phyloP scores from a whole-genome alignment of 2,888 invertebrate genomes.

The Ochropleura leucogaster region DNA sequence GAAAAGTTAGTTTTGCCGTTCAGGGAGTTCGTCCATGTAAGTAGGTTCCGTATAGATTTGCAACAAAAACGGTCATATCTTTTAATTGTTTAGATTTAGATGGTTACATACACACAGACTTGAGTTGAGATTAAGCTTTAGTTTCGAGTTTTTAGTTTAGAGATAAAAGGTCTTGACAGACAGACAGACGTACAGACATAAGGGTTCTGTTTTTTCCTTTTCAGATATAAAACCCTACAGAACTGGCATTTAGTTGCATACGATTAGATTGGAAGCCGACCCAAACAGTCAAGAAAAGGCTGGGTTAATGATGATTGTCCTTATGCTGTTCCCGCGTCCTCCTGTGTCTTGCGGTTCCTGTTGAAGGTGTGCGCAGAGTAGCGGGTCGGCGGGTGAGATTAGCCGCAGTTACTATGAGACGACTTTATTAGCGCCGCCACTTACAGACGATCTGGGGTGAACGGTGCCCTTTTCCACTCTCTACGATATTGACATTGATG shows the following conservation, averaged over 20 bases:
- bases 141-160: no score
- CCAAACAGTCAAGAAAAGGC: not conserved
- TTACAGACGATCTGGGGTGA: conserved; percentile 69
- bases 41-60: no score
- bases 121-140: no score
- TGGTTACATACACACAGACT: no score
- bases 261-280: not conserved
- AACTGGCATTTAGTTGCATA: not conserved
- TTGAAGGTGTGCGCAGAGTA: conserved; percentile 75
- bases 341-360: conserved; percentile 54
- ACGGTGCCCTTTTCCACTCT: conserved; percentile 66
- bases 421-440: conserved; percentile 82
- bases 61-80: no score
- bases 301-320: not conserved
- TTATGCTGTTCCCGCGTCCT: conserved; percentile 8
- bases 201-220: no score
- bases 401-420: conserved; percentile 80
- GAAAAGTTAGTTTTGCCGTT: no score
- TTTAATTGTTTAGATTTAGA: no score
- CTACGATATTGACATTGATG: conserved; percentile 15
- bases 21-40: no score
- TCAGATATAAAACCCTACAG: not conserved
- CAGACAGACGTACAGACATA: no score
- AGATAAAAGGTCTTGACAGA: no score
- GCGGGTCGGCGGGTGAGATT: conserved; percentile 74